These are phyloP conservation scores for Euura saliciscinereae DNA, from an alignment of 1,140 invertebrate species.

Conservation along the genomic window DNA sequence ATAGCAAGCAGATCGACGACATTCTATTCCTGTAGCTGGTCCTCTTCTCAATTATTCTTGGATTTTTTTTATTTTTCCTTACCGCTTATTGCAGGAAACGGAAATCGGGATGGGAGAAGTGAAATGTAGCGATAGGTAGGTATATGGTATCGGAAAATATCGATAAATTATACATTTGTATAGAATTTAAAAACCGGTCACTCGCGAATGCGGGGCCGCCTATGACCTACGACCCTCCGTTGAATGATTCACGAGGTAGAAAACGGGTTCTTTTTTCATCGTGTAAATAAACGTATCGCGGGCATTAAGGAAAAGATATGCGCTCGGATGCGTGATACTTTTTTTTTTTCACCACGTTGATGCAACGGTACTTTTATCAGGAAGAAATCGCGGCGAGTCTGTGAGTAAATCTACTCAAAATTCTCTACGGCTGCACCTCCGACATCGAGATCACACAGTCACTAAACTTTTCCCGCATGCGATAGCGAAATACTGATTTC, in stretches of 20 bases:
- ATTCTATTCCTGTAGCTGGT: no score
- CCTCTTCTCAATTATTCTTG: no score
- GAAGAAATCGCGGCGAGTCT: background rate
- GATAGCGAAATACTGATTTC: background rate
- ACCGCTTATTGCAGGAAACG: no score
- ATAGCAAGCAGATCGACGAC: no score
- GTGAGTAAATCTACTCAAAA: background rate
- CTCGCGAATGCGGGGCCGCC: background rate
- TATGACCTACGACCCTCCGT: background rate
- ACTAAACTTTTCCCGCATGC: background rate
- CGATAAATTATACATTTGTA: background rate
- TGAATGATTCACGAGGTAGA: background rate
- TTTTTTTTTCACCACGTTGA: background rate
- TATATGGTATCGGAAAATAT: no score
- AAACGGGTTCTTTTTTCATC: background rate
- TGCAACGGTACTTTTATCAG: background rate
- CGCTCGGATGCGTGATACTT: background rate
- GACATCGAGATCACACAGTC: background rate
- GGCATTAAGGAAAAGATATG: background rate
- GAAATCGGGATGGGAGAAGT: no score
- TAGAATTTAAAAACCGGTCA: background rate
- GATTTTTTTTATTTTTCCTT: no score
- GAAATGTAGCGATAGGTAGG: no score
- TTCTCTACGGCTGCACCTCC: background rate
- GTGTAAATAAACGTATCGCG: background rate